A percentile compares a stretch with the other conserved stretches of the same genome.
Conservation (phyloP, 2,113 vertebrate genomes). For the Hydropotes inermis region DNA sequence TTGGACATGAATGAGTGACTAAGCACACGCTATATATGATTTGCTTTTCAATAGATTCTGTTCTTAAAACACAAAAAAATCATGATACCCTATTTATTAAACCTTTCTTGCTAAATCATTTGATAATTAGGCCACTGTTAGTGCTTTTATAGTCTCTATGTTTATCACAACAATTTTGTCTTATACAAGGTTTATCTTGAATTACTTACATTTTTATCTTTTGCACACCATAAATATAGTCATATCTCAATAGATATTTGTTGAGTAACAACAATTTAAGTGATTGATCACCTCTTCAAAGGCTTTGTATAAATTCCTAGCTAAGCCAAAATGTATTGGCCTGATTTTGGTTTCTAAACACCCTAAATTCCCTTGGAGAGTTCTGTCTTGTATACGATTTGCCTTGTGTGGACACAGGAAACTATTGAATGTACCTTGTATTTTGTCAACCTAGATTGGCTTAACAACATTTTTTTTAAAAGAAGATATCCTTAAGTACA, state of each 20-base stretch:
- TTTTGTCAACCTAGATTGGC: not conserved
- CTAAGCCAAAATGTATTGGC: not conserved
- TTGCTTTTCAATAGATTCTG: not conserved
- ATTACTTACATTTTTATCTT: not conserved
- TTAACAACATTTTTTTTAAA: not conserved
- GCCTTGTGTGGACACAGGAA: too few relatives aligned
- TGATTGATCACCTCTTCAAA: not conserved
- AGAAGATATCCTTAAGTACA: not conserved
- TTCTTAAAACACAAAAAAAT: not conserved
- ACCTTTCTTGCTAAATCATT: not conserved
- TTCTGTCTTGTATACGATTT: not conserved
- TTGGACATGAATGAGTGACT: not conserved
- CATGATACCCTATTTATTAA: not conserved
- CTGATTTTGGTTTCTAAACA: not conserved
- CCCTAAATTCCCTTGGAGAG: not conserved
- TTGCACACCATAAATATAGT: not conserved
- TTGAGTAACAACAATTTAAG: not conserved
- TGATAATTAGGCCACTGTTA: not conserved
- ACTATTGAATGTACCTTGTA: not conserved
- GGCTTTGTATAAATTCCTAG: not conserved
- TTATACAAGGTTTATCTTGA: not conserved
- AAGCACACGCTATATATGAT: accelerated
- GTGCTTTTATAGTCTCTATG: not conserved
- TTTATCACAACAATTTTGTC: not conserved
- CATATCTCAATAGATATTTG: not conserved